Conservation (phyloP, 1,140 invertebrate species). For the Mycetomoellerius zeteki region DNA sequence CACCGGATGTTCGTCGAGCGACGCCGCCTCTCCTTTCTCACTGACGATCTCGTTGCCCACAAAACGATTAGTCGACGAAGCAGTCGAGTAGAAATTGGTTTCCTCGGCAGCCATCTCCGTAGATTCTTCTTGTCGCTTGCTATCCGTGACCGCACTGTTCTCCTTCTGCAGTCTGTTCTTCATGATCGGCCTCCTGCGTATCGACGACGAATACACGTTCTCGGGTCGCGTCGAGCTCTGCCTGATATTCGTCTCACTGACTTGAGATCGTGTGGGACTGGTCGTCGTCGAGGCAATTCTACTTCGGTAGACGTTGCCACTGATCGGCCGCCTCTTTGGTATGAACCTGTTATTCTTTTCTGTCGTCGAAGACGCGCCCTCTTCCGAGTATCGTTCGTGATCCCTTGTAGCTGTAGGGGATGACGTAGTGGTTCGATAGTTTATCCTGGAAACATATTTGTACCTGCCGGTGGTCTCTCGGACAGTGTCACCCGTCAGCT, state of each 20-base stretch:
- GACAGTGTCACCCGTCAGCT: slow-evolving; percentile 20
- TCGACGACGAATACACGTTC: slow-evolving; percentile 79
- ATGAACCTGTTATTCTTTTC: slow-evolving; percentile 80
- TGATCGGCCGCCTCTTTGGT: slow-evolving; percentile 80
- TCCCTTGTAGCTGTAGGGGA: slow-evolving; percentile 64
- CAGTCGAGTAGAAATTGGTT: slow-evolving; percentile 80
- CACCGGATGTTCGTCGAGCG: background rate
- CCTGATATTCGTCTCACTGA: slow-evolving; percentile 18
- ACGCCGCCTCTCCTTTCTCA: slow-evolving; percentile 30
- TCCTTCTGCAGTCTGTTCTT: slow-evolving; percentile 68
- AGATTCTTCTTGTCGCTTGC: slow-evolving; percentile 55
- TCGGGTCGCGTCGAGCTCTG: slow-evolving; percentile 76
- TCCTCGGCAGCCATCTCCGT: slow-evolving; percentile 82
- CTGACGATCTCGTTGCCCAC: slow-evolving; percentile 59
- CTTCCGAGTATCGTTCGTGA: slow-evolving; percentile 52
- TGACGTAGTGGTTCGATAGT: slow-evolving; percentile 79
- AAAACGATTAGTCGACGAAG: slow-evolving; percentile 38
- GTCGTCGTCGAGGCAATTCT: slow-evolving; percentile 73
- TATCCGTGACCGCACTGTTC: slow-evolving; percentile 35
- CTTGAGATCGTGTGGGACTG: slow-evolving; percentile 24
- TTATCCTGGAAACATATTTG: slow-evolving; percentile 81
- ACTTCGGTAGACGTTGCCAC: slow-evolving; percentile 79
- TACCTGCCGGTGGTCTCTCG: slow-evolving; percentile 80
- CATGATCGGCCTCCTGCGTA: slow-evolving; percentile 76
- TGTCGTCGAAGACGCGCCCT: slow-evolving; percentile 59